Conservation (phyloP, 1,140 invertebrate species). For the Cecropterus lyciades region DNA sequence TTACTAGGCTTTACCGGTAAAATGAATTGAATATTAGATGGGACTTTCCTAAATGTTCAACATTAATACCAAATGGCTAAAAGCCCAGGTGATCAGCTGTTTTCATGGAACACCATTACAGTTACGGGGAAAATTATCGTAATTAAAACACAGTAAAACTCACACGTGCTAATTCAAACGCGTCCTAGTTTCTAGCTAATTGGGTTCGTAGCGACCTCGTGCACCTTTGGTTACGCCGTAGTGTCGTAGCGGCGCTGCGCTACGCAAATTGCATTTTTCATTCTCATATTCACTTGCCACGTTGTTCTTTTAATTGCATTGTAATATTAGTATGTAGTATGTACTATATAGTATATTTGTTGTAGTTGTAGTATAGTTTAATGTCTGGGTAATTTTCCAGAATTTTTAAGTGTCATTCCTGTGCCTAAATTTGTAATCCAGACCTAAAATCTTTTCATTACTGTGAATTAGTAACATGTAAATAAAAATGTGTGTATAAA, state of each 20-base stretch:
- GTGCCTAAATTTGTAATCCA: no score
- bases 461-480: no score
- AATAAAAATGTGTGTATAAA: no score
- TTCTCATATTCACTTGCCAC: background rate
- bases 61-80: background rate
- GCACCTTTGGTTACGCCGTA: slow-evolving; percentile 14
- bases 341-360: no score
- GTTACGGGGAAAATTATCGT: background rate
- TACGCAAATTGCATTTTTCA: slow-evolving; percentile 28
- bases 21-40: no score
- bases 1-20: background rate
- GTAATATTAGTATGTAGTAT: no score
- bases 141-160: slow-evolving; percentile 3
- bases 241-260: slow-evolving; percentile 15
- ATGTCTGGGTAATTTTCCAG: no score
- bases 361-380: no score
- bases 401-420: no score
- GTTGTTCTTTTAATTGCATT: no score
- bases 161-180: slow-evolving; percentile 11
- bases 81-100: background rate
- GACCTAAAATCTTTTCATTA: no score
- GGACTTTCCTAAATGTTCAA: background rate
- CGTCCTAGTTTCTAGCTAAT: slow-evolving; percentile 19
- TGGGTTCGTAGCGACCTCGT: slow-evolving; percentile 12
- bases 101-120: background rate